phyloP scores from a whole-genome alignment of 1,140 invertebrate species.

The Heliothis virescens region DNA sequence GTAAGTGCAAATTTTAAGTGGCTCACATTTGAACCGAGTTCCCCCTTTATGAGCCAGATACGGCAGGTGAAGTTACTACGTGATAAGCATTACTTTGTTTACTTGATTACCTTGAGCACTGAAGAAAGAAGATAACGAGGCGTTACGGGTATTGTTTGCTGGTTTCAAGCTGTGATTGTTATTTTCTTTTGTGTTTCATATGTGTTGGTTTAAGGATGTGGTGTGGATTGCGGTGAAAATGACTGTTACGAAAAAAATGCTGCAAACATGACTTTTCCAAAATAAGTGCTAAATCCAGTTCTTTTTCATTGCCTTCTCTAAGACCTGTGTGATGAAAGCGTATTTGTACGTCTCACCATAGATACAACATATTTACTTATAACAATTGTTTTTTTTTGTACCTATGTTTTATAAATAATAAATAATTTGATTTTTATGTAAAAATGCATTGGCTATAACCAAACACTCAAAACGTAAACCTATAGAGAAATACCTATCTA shows the following conservation, averaged over 20 bases:
- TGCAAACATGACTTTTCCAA: too few relatives aligned
- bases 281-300: too few relatives aligned
- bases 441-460: too few relatives aligned
- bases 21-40: constrained; percentile 62
- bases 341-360: too few relatives aligned
- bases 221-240: neutral
- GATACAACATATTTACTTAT: too few relatives aligned
- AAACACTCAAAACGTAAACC: neutral
- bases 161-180: neutral
- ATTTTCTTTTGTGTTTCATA: neutral
- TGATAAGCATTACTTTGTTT: constrained; percentile 41
- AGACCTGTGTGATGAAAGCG: too few relatives aligned
- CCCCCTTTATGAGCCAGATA: constrained; percentile 57
- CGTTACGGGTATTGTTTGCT: neutral
- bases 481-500: neutral
- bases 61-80: constrained; percentile 54
- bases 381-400: too few relatives aligned
- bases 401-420: too few relatives aligned
- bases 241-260: too few relatives aligned
- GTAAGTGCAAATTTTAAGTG: constrained; percentile 71
- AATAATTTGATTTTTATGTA: too few relatives aligned
- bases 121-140: neutral
- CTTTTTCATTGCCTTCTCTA: too few relatives aligned
- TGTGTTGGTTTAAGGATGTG: neutral
- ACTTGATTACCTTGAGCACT: constrained; percentile 14